Percentiles rank a stretch among this genome's conserved stretches.
Evolutionary conservation across 2,888 invertebrate genomes (phyloP).

Genomic region (Scelioninae gen. 2): DNA sequence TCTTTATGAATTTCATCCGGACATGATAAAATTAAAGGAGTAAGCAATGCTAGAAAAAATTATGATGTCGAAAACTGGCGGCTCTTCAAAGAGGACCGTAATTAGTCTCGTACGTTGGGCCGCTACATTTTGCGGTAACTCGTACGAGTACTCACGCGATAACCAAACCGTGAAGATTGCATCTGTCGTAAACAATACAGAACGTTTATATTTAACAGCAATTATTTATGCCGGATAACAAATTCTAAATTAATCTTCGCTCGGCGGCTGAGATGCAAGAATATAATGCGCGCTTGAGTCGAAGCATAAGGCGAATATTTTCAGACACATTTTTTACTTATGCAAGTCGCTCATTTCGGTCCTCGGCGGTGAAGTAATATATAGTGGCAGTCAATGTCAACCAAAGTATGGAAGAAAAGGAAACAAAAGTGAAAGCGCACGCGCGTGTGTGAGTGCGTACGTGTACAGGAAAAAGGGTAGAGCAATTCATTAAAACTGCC

Average conservation of each 20-base stretch:
- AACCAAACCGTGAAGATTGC: conserved; percentile 27
- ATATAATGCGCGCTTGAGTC: not conserved
- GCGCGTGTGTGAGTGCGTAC: conserved; percentile 9
- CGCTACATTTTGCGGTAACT: conserved; percentile 18
- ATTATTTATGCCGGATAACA: conserved; percentile 5
- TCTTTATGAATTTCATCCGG: conserved; percentile 27
- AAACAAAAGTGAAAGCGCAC: conserved; percentile 37
- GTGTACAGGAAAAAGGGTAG: conserved; percentile 53
- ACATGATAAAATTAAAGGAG: conserved; percentile 30
- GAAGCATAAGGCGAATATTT: not conserved
- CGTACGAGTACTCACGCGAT: conserved; percentile 18
- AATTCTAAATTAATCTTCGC: conserved; percentile 6
- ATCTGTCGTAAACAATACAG: conserved; percentile 17
- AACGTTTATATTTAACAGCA: conserved; percentile 8
- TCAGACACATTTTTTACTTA: not conserved
- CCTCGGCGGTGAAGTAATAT: conserved; percentile 25
- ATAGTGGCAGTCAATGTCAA: conserved; percentile 49
- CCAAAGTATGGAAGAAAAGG: conserved; percentile 41
- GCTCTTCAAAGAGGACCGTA: conserved; percentile 40
- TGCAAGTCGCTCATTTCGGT: conserved; percentile 8
- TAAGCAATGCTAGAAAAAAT: conserved; percentile 27
- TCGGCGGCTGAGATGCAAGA: no score
- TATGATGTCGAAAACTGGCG: conserved; percentile 32
- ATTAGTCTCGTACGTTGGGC: conserved; percentile 42
- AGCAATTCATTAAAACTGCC: conserved; percentile 71